Percentiles rank a stretch among this genome's conserved stretches.
phyloP scores from a whole-genome alignment of 2,888 invertebrate genomes.

The Leptopilina syphax region DNA sequence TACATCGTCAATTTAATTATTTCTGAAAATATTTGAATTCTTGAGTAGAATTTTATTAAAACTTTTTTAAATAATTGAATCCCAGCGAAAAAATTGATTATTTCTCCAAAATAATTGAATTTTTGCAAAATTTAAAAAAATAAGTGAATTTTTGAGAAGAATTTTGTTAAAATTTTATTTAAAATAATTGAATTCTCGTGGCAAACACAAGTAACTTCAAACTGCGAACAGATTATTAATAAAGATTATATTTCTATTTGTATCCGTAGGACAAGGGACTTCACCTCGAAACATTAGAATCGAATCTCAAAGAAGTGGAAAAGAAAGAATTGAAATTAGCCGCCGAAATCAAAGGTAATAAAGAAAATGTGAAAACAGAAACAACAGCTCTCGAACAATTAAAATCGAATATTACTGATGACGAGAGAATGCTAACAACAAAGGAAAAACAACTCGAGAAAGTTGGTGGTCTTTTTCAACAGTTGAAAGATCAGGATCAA shows the following conservation, averaged over 20 bases:
- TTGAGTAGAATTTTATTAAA: too few species aligned
- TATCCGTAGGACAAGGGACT: conserved; percentile 82
- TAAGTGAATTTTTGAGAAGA: too few species aligned
- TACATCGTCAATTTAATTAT: too few species aligned
- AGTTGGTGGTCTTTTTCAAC: conserved; percentile 82
- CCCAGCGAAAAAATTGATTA: too few species aligned
- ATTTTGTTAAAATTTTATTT: too few species aligned
- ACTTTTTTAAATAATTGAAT: too few species aligned
- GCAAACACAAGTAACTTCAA: neutral
- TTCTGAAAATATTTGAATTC: too few species aligned
- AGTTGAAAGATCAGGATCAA: conserved; percentile 83
- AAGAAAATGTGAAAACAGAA: conserved; percentile 83
- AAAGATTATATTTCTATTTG: neutral
- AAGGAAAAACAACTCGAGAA: conserved; percentile 82
- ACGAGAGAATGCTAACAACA: conserved; percentile 80
- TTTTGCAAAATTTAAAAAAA: too few species aligned
- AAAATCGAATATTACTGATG: conserved; percentile 83
- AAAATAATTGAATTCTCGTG: too few species aligned
- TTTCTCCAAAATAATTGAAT: too few species aligned
- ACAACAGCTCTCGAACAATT: conserved; percentile 84
- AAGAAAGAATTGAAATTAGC: conserved; percentile 83
- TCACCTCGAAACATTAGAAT: conserved; percentile 82
- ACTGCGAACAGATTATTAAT: too few species aligned
- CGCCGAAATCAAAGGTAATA: conserved; percentile 82
- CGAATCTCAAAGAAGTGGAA: conserved; percentile 81